Conservation (phyloP, 2,888 invertebrate genomes). For the Diarsia dahlii region DNA sequence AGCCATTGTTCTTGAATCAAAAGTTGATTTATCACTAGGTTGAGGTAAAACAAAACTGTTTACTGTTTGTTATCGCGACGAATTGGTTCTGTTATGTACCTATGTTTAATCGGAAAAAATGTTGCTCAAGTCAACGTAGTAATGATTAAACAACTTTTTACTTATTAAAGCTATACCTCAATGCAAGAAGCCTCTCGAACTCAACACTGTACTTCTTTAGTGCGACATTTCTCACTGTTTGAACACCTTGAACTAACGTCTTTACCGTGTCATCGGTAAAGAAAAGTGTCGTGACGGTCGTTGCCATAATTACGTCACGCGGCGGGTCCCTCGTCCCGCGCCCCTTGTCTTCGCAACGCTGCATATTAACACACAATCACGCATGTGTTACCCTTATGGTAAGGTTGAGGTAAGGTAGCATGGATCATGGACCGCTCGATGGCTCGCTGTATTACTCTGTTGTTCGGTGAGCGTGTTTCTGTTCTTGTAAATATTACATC, state of each 20-base stretch:
- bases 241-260: not conserved
- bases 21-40: not conserved
- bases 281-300: not conserved
- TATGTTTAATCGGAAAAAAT: conserved; percentile 16
- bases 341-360: not conserved
- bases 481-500: too few species aligned
- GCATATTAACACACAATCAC: not conserved
- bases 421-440: too few species aligned
- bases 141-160: not conserved
- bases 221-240: not conserved
- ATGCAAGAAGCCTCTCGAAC: not conserved
- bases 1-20: conserved; percentile 3
- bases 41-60: not conserved
- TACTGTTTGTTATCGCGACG: conserved; percentile 8
- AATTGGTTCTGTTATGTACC: conserved; percentile 2
- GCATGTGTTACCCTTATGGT: not conserved
- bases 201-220: conserved; percentile 8
- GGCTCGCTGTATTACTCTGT: too few species aligned
- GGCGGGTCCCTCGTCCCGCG: conserved; percentile 3
- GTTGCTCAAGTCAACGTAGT: not conserved
- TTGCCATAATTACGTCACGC: not conserved
- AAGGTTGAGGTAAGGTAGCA: too few species aligned
- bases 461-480: too few species aligned
- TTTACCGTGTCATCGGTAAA: conserved; percentile 5
- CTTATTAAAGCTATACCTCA: too few species aligned